These are phyloP conservation scores for Gastracanthus pulcherrimus DNA, from an alignment of 2,888 invertebrate species.

Conservation along the genomic window DNA sequence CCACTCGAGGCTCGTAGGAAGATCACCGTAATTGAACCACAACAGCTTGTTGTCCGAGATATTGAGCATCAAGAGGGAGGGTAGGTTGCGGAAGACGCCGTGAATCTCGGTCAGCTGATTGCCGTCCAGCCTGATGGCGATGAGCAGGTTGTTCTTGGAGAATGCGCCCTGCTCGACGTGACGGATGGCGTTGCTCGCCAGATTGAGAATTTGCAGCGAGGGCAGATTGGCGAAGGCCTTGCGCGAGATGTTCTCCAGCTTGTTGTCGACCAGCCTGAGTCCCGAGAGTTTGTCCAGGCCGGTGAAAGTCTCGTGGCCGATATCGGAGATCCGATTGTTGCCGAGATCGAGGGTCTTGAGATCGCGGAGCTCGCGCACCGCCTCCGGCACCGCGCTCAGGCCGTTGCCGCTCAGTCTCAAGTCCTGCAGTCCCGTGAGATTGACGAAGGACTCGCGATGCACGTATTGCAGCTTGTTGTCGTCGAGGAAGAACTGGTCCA, in stretches of 20 bases:
- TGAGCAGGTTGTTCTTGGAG: constrained; percentile 85
- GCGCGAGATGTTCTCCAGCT: constrained; percentile 86
- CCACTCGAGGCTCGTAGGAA: constrained; percentile 88
- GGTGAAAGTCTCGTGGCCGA: constrained; percentile 86
- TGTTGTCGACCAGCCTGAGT: constrained; percentile 88
- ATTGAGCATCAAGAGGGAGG: constrained; percentile 88
- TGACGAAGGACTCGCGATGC: constrained; percentile 86
- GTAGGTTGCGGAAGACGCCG: constrained; percentile 86
- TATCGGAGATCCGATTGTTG: constrained; percentile 87
- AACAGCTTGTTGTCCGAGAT: constrained; percentile 88
- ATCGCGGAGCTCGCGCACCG: constrained; percentile 84
- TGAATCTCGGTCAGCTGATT: constrained; percentile 89
- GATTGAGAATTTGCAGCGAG: constrained; percentile 87
- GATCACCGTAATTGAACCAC: constrained; percentile 89
- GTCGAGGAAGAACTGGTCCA: constrained; percentile 87
- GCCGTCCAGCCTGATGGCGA: constrained; percentile 87
- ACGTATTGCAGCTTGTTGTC: constrained; percentile 85
- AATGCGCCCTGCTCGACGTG: constrained; percentile 89
- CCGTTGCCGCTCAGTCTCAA: constrained; percentile 87
- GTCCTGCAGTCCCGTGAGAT: constrained; percentile 86
- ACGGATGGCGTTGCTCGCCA: constrained; percentile 88
- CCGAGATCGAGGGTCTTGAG: constrained; percentile 89
- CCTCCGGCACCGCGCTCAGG: constrained; percentile 84
- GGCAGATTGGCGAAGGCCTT: constrained; percentile 86
- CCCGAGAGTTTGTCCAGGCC: constrained; percentile 87